These are phyloP conservation scores for Hippocampus comes DNA, from an alignment of 2,113 vertebrate species.

Conservation along the genomic window DNA sequence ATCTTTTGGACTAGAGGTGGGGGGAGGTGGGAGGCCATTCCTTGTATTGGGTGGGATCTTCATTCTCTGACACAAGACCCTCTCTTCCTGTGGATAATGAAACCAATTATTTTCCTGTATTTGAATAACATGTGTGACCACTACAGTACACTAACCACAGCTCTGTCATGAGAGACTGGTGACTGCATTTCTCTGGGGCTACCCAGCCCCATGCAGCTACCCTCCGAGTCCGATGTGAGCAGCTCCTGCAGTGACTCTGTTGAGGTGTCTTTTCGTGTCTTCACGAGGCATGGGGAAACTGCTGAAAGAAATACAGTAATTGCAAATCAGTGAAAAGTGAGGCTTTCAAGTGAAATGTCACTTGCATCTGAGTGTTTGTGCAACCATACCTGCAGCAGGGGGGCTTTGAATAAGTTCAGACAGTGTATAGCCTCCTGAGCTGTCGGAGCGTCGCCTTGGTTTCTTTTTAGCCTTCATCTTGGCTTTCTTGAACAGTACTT, in stretches of 20 bases:
- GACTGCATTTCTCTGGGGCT: constrained; percentile 91
- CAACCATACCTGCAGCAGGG: constrained; percentile 74
- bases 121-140: background rate
- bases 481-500: constrained; percentile 84
- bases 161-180: constrained; percentile 80
- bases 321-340: background rate
- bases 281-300: constrained; percentile 70
- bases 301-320: constrained; percentile 26
- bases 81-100: constrained; percentile 66
- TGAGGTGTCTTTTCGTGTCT: constrained; percentile 81
- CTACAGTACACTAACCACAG: constrained; percentile 68
- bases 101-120: background rate
- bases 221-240: constrained; percentile 92
- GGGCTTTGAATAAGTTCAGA: constrained; percentile 92
- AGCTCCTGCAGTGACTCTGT: constrained; percentile 90
- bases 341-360: too few relatives aligned
- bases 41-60: constrained; percentile 70
- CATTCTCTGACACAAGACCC: constrained; percentile 54
- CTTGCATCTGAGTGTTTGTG: background rate
- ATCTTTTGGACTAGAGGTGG: constrained; percentile 74
- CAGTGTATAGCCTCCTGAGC: constrained; percentile 94
- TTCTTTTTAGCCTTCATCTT: constrained; percentile 94
- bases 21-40: constrained; percentile 55
- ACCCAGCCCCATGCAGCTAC: constrained; percentile 83
- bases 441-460: constrained; percentile 85